phyloP scores from a whole-genome alignment of 2,888 invertebrate species.

The Chrysolina oricalcia region DNA sequence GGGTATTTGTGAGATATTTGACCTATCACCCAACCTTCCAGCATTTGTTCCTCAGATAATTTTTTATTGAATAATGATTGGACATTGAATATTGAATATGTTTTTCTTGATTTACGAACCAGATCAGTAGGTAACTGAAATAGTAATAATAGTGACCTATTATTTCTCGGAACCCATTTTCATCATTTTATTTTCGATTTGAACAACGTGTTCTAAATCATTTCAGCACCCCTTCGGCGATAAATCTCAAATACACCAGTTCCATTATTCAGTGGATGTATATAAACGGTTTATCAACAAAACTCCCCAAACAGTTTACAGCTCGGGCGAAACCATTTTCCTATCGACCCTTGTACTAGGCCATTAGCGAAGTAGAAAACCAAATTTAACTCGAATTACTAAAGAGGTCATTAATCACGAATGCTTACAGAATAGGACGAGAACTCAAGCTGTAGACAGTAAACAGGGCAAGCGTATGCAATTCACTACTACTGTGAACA shows the following conservation, averaged over 20 bases:
- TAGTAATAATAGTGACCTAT: no score
- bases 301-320: conserved; percentile 6
- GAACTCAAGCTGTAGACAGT: neutral
- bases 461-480: neutral
- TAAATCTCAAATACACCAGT: neutral
- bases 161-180: no score
- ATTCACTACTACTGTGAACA: neutral
- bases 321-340: neutral
- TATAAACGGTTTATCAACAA: neutral
- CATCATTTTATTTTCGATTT: no score
- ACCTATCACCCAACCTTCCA: no score
- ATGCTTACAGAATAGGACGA: neutral
- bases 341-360: conserved; percentile 1
- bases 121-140: no score
- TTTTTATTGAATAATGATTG: no score
- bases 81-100: no score
- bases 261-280: conserved; percentile 1
- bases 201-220: no score
- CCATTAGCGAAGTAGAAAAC: conserved; percentile 10
- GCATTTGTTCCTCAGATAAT: no score
- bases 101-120: no score
- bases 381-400: neutral
- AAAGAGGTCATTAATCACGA: conserved; percentile 11
- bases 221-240: no score
- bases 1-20: no score